Conservation (phyloP, 92 coral and sea anemone genomes). For the Siderastrea siderea region DNA sequence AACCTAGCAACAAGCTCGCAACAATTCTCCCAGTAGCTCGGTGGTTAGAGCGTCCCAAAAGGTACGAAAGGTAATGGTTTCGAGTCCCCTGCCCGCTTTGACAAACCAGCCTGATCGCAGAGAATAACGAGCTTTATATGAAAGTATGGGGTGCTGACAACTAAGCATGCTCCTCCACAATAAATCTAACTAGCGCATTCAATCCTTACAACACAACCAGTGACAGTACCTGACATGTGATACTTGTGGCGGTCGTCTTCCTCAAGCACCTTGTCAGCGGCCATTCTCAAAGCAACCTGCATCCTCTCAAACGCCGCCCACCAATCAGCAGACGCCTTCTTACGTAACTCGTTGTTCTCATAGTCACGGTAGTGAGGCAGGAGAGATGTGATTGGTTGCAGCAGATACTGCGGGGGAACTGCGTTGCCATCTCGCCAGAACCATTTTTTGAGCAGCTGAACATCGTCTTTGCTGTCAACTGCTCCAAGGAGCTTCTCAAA, state of each 20-base stretch:
- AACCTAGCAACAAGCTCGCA: too few relatives aligned
- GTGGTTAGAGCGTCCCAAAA: too few relatives aligned
- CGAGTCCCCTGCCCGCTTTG: too few relatives aligned
- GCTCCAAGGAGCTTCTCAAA: slow-evolving; percentile 74
- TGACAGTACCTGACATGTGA: slow-evolving; percentile 83
- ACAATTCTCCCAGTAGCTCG: too few relatives aligned
- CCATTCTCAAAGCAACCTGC: slow-evolving; percentile 80
- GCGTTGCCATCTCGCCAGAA: slow-evolving; percentile 81
- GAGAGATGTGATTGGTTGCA: slow-evolving; percentile 83
- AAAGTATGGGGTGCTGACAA: too few relatives aligned
- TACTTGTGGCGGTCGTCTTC: slow-evolving; percentile 77
- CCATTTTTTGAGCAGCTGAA: slow-evolving; percentile 69
- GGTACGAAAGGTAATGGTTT: too few relatives aligned
- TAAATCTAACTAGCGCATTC: neutral
- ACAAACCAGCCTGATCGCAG: too few relatives aligned
- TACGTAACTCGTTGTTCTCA: slow-evolving; percentile 69
- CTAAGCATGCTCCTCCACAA: too few relatives aligned
- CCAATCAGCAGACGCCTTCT: slow-evolving; percentile 88
- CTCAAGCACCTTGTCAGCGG: slow-evolving; percentile 70
- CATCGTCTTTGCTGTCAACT: slow-evolving; percentile 56
- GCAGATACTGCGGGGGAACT: slow-evolving; percentile 82
- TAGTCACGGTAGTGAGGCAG: slow-evolving; percentile 83
- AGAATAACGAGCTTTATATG: too few relatives aligned
- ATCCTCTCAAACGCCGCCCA: slow-evolving; percentile 86
- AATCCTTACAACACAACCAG: too few relatives aligned